These are phyloP conservation scores for Luidia sarsii DNA, from an alignment of 53 echinoderm and acorn worm species.

Conservation along the genomic window DNA sequence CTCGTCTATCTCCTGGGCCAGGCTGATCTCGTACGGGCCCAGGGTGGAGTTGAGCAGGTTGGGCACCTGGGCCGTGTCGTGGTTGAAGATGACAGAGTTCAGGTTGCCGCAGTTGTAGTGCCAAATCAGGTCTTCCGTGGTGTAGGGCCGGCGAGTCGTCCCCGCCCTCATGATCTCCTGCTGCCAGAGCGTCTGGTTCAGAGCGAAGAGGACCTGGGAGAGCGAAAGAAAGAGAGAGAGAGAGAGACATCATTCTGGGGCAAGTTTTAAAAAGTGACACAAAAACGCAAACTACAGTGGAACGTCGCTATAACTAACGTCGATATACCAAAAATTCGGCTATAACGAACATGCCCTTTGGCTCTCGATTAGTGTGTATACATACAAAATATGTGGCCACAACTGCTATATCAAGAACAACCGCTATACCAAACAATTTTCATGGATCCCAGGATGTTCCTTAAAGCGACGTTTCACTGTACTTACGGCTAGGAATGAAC, in stretches of 20 bases:
- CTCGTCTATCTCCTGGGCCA: slow-evolving; percentile 91
- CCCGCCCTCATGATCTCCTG: slow-evolving; percentile 86
- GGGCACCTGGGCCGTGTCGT: slow-evolving; percentile 94
- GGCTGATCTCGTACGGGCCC: slow-evolving; percentile 63
- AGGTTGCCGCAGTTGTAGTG: slow-evolving; percentile 98
- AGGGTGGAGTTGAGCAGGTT: slow-evolving; percentile 82
- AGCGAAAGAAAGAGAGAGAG: neutral
- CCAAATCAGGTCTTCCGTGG: slow-evolving; percentile 97
- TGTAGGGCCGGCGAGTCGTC: slow-evolving; percentile 63
- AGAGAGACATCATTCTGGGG: neutral
- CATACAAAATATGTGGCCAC: no score
- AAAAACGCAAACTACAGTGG: no score
- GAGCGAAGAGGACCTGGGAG: slow-evolving; percentile 88
- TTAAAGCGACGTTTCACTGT: no score
- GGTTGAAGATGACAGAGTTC: slow-evolving; percentile 91
- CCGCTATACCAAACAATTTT: no score
- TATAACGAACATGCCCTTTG: no score
- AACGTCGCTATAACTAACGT: no score
- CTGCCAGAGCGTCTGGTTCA: slow-evolving; percentile 94
- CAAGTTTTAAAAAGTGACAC: no score
- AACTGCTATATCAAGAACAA: no score
- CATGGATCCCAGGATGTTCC: no score
- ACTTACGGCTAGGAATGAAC: no score
- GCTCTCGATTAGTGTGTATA: no score
- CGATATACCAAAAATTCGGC: no score